Evolutionary conservation across 2,797 vertebrate genomes (phyloP).

Genomic region (Aselliscus stoliczkanus): DNA sequence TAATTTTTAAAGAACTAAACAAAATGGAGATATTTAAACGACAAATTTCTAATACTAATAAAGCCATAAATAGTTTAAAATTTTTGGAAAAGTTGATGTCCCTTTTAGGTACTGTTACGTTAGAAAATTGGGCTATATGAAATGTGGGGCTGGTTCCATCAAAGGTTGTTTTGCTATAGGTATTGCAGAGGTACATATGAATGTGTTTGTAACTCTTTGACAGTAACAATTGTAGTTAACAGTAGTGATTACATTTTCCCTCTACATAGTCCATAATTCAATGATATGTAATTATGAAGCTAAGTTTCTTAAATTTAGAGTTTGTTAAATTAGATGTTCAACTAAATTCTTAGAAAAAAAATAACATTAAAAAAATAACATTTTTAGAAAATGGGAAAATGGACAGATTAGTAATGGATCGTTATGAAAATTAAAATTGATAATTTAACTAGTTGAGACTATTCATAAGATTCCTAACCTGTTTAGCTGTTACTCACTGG

Average conservation of each 20-base stretch:
- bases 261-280: not conserved
- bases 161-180: not conserved
- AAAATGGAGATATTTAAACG: not conserved
- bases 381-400: not conserved
- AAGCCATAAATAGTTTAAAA: not conserved
- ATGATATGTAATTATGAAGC: not conserved
- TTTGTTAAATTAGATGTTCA: not conserved
- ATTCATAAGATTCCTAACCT: not conserved
- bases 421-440: not conserved
- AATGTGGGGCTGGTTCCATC: not conserved
- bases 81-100: not conserved
- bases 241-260: not conserved
- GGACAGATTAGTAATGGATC: not conserved
- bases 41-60: not conserved
- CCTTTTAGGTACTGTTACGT: not conserved
- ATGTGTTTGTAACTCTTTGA: not conserved
- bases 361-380: not conserved
- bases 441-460: not conserved
- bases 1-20: not conserved
- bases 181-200: fast-evolving
- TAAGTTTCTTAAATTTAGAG: not conserved
- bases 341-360: not conserved
- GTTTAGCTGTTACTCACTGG: not conserved
- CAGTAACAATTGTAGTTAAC: not conserved
- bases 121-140: not conserved